Evolutionary conservation across 2,797 vertebrate species (phyloP).

Genomic region (Acestrorhynchus altus): DNA sequence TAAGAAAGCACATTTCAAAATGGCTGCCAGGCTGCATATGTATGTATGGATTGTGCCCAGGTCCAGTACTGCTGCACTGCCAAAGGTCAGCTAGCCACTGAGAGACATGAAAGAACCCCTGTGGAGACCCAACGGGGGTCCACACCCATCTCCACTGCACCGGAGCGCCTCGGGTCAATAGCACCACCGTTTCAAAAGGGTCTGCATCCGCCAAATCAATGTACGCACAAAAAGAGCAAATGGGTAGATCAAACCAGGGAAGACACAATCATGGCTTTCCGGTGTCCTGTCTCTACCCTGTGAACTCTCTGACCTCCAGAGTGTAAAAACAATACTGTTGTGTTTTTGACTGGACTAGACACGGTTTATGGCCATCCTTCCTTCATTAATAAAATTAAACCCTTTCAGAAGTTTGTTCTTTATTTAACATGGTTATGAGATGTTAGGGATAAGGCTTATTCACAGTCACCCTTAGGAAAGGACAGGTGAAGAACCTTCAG

Average conservation of each 20-base stretch:
- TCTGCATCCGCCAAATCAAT: slow-evolving; percentile 73
- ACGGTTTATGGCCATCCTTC: neutral
- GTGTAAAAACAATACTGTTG: neutral
- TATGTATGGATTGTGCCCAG: slow-evolving; percentile 72
- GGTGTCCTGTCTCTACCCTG: slow-evolving; percentile 17
- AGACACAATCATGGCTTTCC: slow-evolving; percentile 58
- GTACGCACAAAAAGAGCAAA: slow-evolving; percentile 77
- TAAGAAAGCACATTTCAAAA: slow-evolving; percentile 54
- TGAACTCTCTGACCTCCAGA: slow-evolving; percentile 17
- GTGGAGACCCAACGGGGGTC: slow-evolving; percentile 51
- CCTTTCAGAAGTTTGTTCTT: no score
- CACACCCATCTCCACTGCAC: slow-evolving; percentile 44
- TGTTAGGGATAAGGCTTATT: no score
- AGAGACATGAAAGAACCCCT: slow-evolving; percentile 77
- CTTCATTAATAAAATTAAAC: no score
- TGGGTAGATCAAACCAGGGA: slow-evolving; percentile 72
- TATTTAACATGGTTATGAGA: no score
- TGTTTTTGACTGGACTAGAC: neutral
- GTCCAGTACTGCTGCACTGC: slow-evolving; percentile 62
- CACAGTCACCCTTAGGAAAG: no score
- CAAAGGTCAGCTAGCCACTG: slow-evolving; percentile 75
- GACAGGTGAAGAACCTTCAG: no score
- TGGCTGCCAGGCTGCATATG: slow-evolving; percentile 31
- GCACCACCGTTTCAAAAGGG: slow-evolving; percentile 54
- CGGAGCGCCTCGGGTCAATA: slow-evolving; percentile 54